These are phyloP conservation scores for Nasonovia ribisnigri DNA, from an alignment of 2,888 invertebrate genomes.

Conservation along the genomic window DNA sequence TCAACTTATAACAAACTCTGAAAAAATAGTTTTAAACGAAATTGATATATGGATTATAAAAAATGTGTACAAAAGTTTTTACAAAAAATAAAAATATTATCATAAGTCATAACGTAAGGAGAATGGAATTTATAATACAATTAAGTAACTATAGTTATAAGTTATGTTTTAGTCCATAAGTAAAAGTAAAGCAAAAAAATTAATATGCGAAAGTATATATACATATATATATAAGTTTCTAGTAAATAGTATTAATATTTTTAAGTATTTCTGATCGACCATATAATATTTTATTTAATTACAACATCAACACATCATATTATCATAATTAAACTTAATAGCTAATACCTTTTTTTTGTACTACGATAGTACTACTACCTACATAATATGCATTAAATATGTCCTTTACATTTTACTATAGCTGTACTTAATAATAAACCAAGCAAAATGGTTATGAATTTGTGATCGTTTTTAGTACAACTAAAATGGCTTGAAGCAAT, in stretches of 20 bases:
- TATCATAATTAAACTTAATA: conserved; percentile 21
- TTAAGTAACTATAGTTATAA: not conserved
- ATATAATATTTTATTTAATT: conserved; percentile 10
- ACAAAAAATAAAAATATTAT: not conserved
- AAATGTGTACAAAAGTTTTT: no score
- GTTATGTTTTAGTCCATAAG: not conserved
- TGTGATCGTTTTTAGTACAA: not conserved
- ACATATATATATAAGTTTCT: not conserved
- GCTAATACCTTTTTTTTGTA: not conserved
- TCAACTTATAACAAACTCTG: not conserved
- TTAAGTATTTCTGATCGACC: not conserved
- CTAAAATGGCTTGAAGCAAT: not conserved
- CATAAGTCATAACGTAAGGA: not conserved
- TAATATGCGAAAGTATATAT: not conserved
- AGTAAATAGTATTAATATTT: not conserved
- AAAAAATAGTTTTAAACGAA: not conserved
- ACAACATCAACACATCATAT: not conserved
- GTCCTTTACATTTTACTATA: not conserved
- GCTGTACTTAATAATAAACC: not conserved
- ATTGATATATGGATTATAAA: not conserved
- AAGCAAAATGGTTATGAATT: not conserved
- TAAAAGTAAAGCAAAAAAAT: not conserved
- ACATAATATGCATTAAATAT: not conserved
- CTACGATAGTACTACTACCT: no score
- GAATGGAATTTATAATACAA: not conserved